Evolutionary conservation across 2,888 invertebrate species (phyloP), one percentile per base, ranked within the genome.

Genomic region (Ctena decussata): DNA sequence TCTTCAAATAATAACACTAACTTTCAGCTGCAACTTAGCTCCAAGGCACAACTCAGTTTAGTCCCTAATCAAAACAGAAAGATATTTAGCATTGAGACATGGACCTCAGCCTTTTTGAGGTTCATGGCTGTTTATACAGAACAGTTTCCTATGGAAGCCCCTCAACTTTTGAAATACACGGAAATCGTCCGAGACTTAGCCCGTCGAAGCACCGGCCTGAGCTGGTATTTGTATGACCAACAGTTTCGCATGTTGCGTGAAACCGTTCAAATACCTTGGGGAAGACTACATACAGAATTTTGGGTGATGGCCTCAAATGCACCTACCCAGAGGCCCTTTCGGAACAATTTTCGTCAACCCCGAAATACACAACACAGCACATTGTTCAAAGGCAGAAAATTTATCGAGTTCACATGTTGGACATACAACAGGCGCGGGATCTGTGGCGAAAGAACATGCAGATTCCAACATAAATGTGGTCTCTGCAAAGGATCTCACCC

Each of bases 81-180:
- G 49, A 78, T 71, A 18, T 27, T 2, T 11, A 65, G 39, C 24
- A 74, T 80, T 44, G 74, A 80, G 2, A 24, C 32, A 6, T 69
- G 80, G 74, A 80, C 60, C n/a, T 32, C 69, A 1, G 80, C 80
- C 11, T 74, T 77, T 27, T 8, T 77, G 12, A 60, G 77, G 37
- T 77, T 77, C 70, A 32, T 46, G 44, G 77, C 69, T 30, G 24
- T 77, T 8, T 77, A 77, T 46, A 27, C 70, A 6, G 35, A 27
- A n/a, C 49, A 60, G 27, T 76, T 57, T 27, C 60, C 76, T 1
- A 41, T 37, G 11, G 76, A 76, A 37, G 65, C 78, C 0, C 53
- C 70, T 21, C 32, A 70, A 21, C 35, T 78, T 5, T 15, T 78
- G 15, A 78, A 78, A 37, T 71, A 78, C 32, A 15, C 21, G 6